phyloP scores from a whole-genome alignment of 2,113 vertebrate species.

The Crotalus helleri region DNA sequence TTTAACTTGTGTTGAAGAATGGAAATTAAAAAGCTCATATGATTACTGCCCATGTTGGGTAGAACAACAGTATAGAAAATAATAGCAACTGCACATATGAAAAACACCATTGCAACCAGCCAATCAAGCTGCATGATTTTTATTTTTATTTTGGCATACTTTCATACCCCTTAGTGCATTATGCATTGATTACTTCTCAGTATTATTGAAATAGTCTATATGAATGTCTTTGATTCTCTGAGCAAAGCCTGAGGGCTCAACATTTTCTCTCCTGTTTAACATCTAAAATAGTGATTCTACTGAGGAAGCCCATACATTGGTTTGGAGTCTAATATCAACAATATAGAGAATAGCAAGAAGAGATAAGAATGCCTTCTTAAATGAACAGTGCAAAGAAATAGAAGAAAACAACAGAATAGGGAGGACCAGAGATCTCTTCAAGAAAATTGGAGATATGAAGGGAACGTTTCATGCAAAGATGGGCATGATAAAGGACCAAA shows the following conservation, averaged over 20 bases:
- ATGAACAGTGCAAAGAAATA: too few species aligned
- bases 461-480: too few species aligned
- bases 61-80: neutral
- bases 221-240: neutral
- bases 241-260: neutral
- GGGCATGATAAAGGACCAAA: too few species aligned
- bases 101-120: neutral
- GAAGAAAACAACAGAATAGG: too few species aligned
- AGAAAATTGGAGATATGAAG: too few species aligned
- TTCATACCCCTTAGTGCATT: neutral
- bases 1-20: neutral
- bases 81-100: neutral
- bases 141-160: neutral
- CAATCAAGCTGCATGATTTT: neutral
- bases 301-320: neutral
- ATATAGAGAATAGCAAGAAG: too few species aligned
- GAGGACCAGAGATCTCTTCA: too few species aligned
- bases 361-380: too few species aligned
- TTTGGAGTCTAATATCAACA: too few species aligned
- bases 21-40: neutral
- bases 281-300: neutral
- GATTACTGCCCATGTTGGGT: neutral
- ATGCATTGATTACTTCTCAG: neutral
- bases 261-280: neutral
- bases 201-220: neutral